Conservation (phyloP, 2,113 vertebrate genomes). For the Pangasianodon hypophthalmus region DNA sequence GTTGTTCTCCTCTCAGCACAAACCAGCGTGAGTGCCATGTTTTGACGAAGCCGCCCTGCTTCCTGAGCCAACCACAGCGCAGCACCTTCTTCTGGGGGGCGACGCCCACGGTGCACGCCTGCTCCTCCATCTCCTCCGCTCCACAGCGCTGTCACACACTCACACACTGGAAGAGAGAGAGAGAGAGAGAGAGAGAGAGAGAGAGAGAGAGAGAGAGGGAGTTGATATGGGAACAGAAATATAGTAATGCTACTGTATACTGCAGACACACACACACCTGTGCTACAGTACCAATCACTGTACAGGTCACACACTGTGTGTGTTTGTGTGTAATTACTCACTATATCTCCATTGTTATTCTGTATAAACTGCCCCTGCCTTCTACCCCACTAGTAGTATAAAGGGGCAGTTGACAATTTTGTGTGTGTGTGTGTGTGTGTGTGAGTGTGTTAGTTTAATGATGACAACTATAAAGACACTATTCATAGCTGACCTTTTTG, state of each 20-base stretch:
- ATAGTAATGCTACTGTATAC: neutral
- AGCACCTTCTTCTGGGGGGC: constrained; percentile 68
- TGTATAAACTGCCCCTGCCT: too few relatives aligned
- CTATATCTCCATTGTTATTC: too few relatives aligned
- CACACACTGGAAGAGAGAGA: constrained; percentile 45
- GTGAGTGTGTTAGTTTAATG: neutral
- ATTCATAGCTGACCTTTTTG: neutral
- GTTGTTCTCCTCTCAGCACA: constrained; percentile 91
- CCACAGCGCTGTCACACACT: neutral
- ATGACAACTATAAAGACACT: neutral
- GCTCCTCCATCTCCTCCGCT: constrained; percentile 85
- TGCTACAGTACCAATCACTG: neutral
- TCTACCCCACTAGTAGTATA: too few relatives aligned
- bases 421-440: neutral
- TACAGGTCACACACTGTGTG: neutral
- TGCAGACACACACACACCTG: neutral
- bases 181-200: constrained; percentile 49
- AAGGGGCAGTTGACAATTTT: too few relatives aligned
- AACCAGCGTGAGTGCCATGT: constrained; percentile 98
- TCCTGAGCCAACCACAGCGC: constrained; percentile 93
- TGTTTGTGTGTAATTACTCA: neutral
- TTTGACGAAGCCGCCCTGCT: constrained; percentile 99
- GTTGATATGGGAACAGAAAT: neutral
- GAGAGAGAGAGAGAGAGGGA: neutral
- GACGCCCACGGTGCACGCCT: constrained; percentile 68